Evolutionary conservation across 64 coral and sea anemone species (phyloP).

Genomic region (Montipora efflorescens): DNA sequence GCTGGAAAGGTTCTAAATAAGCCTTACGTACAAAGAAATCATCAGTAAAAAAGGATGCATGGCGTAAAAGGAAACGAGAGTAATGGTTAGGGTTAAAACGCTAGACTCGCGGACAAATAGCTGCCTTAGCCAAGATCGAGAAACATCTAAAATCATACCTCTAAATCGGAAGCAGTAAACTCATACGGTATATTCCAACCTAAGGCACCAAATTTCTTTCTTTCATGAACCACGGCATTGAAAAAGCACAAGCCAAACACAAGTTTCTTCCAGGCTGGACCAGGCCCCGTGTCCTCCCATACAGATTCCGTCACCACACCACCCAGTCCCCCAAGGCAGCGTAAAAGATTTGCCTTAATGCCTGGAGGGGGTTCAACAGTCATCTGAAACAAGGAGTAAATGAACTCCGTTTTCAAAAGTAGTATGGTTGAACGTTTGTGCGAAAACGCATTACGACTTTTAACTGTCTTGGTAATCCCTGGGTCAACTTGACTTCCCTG

Average conservation of each 20-base stretch:
- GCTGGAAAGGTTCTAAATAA: too few species aligned
- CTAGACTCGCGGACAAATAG: too few species aligned
- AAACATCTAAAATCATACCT: constrained; percentile 47
- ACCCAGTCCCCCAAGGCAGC: constrained; percentile 87
- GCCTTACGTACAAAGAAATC: too few species aligned
- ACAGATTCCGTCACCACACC: constrained; percentile 85
- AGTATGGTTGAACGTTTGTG: too few species aligned
- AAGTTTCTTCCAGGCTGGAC: constrained; percentile 89
- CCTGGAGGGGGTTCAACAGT: constrained; percentile 93
- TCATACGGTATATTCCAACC: constrained; percentile 98
- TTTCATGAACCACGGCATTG: constrained; percentile 94
- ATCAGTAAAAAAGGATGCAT: too few species aligned
- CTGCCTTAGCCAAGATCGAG: neutral
- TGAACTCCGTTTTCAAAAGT: neutral
- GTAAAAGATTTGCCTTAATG: constrained; percentile 93
- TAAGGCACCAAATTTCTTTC: constrained; percentile 91
- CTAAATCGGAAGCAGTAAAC: constrained; percentile 92
- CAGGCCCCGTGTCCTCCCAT: constrained; percentile 84
- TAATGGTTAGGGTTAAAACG: too few species aligned
- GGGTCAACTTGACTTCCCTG: too few species aligned
- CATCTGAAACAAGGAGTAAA: constrained; percentile 64
- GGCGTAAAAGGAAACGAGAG: too few species aligned
- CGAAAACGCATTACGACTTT: too few species aligned
- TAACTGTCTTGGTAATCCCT: too few species aligned
- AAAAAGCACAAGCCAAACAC: constrained; percentile 99